These are phyloP conservation scores for Seira ritae DNA, from an alignment of 2,888 invertebrate genomes.

Conservation along the genomic window DNA sequence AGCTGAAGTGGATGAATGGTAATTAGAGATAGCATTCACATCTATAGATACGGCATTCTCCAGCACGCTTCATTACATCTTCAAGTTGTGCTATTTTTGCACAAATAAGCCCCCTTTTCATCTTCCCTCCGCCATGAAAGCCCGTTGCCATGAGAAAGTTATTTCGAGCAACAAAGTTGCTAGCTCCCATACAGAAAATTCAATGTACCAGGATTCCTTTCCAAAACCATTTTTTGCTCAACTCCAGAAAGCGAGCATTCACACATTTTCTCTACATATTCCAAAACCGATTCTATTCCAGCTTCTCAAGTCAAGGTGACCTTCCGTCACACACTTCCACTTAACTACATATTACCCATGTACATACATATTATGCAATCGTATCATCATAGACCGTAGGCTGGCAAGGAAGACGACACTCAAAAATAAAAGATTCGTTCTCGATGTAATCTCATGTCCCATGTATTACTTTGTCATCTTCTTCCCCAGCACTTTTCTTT, in stretches of 20 bases:
- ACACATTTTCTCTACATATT: background rate
- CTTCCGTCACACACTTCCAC: no score
- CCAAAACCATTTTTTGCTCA: background rate
- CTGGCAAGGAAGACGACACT: background rate
- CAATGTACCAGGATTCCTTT: background rate
- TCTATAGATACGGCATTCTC: slow-evolving; percentile 1
- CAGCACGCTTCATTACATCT: background rate
- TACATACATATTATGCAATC: background rate
- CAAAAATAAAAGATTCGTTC: no score
- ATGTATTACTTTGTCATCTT: no score
- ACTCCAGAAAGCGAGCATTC: slow-evolving; percentile 6
- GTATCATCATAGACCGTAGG: no score
- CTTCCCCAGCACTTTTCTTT: no score
- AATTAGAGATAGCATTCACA: background rate
- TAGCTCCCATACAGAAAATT: background rate
- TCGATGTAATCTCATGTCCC: background rate
- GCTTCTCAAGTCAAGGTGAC: slow-evolving; percentile 12
- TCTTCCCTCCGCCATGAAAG: background rate
- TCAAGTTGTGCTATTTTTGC: no score
- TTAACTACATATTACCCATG: background rate
- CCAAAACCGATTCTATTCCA: background rate
- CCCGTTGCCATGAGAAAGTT: no score
- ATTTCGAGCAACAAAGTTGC: slow-evolving; percentile 17
- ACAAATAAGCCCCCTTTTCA: no score
- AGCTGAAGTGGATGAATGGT: background rate